These are phyloP conservation scores for Harpagoxenus sublaevis DNA, from an alignment of 2,888 invertebrate genomes.

Conservation along the genomic window DNA sequence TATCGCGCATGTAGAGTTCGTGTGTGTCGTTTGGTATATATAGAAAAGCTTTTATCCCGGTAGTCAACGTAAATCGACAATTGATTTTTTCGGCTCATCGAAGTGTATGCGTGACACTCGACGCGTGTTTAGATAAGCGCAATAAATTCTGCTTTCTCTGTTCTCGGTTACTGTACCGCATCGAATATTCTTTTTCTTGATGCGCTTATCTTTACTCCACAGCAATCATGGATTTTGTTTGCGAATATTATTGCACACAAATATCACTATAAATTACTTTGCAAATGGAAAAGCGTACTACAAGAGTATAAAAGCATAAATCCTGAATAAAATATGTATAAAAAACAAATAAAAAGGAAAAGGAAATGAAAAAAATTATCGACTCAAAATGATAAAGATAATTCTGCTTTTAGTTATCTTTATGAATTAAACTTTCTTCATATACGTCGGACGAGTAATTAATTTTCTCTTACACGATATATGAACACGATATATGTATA, in stretches of 20 bases:
- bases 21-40: background rate
- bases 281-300: background rate
- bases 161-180: constrained; percentile 9
- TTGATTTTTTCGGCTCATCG: constrained; percentile 26
- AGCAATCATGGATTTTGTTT: background rate
- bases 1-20: background rate
- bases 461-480: background rate
- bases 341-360: background rate
- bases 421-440: background rate
- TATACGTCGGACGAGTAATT: background rate
- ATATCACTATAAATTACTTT: background rate
- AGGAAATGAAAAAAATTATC: background rate
- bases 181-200: background rate
- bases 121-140: constrained; percentile 38
- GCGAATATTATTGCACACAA: background rate
- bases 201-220: constrained; percentile 14
- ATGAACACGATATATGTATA: background rate
- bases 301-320: background rate
- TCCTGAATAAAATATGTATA: background rate
- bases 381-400: background rate
- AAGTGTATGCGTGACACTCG: constrained; percentile 12
- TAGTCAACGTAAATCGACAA: constrained; percentile 7
- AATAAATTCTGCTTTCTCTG: constrained; percentile 28
- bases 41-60: constrained; percentile 25
- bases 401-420: background rate